phyloP scores from a whole-genome alignment of 2,797 vertebrate species.

The Gymnopithys bicolor region DNA sequence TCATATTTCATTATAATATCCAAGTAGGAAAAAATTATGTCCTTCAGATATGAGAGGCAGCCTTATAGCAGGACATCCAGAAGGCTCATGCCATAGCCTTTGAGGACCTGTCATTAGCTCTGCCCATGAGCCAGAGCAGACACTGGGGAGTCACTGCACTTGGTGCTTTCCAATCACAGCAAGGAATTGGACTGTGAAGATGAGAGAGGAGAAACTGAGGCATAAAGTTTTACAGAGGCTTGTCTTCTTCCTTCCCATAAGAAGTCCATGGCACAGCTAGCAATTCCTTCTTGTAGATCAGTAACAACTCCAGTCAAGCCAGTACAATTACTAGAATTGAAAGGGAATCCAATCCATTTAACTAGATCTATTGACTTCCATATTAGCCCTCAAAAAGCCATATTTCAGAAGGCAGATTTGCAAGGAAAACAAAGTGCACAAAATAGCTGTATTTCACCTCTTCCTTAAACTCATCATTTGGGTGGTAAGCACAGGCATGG shows the following conservation, averaged over 20 bases:
- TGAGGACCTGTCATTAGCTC: not conserved
- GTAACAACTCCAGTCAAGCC: not conserved
- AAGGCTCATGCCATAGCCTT: not conserved
- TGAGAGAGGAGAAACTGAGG: not conserved
- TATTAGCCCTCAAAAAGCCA: not conserved
- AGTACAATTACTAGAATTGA: not conserved
- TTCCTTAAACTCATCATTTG: not conserved
- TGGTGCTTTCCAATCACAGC: not conserved
- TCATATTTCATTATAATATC: not conserved
- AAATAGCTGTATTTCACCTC: not conserved
- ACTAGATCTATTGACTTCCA: not conserved
- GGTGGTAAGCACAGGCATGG: not conserved
- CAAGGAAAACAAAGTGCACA: not conserved
- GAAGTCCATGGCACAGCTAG: not conserved
- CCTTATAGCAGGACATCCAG: not conserved
- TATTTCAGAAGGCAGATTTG: slow-evolving; percentile 4
- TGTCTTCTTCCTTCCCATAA: not conserved
- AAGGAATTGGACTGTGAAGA: not conserved
- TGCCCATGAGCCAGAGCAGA: not conserved
- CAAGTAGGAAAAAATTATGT: not conserved
- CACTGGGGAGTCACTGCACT: not conserved
- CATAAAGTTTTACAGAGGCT: not conserved
- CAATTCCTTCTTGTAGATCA: not conserved
- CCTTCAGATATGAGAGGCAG: not conserved
- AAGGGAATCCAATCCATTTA: not conserved